Evolutionary conservation across 1,140 invertebrate genomes (phyloP).

Genomic region (Rhysida immarginata): DNA sequence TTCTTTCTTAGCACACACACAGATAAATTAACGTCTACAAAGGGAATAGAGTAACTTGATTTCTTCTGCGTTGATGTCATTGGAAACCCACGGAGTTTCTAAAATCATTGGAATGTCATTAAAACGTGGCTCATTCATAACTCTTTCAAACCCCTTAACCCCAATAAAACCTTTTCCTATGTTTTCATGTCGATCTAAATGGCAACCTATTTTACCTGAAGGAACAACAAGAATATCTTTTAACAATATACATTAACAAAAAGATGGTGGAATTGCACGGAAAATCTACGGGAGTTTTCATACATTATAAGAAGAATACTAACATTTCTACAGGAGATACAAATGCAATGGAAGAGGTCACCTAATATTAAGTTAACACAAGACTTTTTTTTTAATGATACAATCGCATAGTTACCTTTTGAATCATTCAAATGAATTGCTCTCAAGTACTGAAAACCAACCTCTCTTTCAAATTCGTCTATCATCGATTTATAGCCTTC

Average conservation of each 20-base stretch:
- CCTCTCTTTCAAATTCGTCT: conserved; percentile 31
- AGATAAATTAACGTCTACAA: too few relatives aligned
- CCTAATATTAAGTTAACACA: too few relatives aligned
- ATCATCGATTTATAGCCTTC: conserved; percentile 31
- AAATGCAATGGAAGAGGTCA: too few relatives aligned
- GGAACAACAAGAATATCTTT: conserved; percentile 9
- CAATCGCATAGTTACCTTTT: too few relatives aligned
- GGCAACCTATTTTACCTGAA: conserved; percentile 29
- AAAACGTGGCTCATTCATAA: conserved; percentile 34
- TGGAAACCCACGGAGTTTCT: conserved; percentile 30
- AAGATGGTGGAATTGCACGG: too few relatives aligned
- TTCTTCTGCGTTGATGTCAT: conserved; percentile 19
- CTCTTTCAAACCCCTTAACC: conserved; percentile 25
- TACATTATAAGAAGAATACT: too few relatives aligned
- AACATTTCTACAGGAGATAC: too few relatives aligned
- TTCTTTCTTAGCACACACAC: too few relatives aligned
- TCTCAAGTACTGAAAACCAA: conserved; percentile 36
- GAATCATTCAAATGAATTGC: conserved; percentile 40
- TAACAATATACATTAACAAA: too few relatives aligned
- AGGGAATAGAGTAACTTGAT: conserved; percentile 16
- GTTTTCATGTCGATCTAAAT: conserved; percentile 36
- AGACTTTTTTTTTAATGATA: too few relatives aligned
- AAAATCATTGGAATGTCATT: conserved; percentile 35
- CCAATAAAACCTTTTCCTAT: conserved; percentile 38
- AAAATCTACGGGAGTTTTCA: too few relatives aligned